Percentiles rank a stretch among this genome's conserved stretches.
phyloP scores from a whole-genome alignment of 1,140 invertebrate genomes.

The Eupristina koningsbergeri region DNA sequence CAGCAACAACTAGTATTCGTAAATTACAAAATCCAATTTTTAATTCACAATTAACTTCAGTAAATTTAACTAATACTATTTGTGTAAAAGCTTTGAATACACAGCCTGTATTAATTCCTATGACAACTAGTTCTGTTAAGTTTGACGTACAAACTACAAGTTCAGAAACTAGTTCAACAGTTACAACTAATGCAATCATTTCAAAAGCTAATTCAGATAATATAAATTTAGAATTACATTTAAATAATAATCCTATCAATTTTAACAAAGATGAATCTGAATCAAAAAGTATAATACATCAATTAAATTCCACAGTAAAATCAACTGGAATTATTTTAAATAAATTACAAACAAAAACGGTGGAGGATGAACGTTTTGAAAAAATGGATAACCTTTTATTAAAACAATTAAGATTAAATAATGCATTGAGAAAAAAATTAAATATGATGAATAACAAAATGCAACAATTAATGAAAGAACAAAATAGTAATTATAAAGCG shows the following conservation, averaged over 20 bases:
- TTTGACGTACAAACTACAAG: not conserved
- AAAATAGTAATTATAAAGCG: slow-evolving; percentile 18
- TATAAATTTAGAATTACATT: not conserved
- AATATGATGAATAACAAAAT: slow-evolving; percentile 15
- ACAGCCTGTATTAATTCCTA: slow-evolving; percentile 23
- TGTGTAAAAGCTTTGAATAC: not conserved
- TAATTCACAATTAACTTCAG: not conserved
- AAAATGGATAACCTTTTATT: slow-evolving; percentile 45
- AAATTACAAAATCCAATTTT: slow-evolving; percentile 14
- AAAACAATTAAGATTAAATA: slow-evolving; percentile 42
- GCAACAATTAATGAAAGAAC: slow-evolving; percentile 29
- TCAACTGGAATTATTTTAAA: slow-evolving; percentile 25
- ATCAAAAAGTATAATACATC: not conserved
- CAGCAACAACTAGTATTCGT: slow-evolving; percentile 19
- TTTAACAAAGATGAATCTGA: not conserved
- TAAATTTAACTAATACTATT: slow-evolving; percentile 10
- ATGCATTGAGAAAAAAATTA: slow-evolving; percentile 46
- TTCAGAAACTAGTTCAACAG: not conserved
- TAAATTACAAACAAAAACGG: slow-evolving; percentile 25
- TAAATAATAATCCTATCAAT: not conserved
- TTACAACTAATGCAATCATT: slow-evolving; percentile 2
- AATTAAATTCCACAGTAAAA: not conserved
- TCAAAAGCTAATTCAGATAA: not conserved
- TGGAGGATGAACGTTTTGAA: slow-evolving; percentile 41
- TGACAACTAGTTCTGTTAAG: not conserved